phyloP scores from a whole-genome alignment of 2,113 vertebrate genomes.

The Cynopterus brachyotis region DNA sequence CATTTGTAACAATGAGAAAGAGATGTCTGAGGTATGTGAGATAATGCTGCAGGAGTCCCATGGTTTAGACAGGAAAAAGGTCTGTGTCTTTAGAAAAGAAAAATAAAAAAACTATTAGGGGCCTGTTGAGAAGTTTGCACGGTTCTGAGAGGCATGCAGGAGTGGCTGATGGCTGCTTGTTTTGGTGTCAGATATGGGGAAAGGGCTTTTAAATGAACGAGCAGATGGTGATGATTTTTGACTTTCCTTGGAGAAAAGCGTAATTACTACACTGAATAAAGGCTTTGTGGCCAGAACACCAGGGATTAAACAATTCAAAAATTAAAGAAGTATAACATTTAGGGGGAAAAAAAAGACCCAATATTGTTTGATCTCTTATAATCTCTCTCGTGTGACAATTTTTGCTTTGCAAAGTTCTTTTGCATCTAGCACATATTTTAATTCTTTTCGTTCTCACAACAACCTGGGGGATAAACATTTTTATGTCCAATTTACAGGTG shows the following conservation, averaged over 20 bases:
- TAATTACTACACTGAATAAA: background rate
- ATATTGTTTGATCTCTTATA: background rate
- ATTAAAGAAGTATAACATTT: background rate
- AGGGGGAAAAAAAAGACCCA: background rate
- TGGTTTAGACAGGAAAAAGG: background rate
- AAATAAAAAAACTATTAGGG: background rate
- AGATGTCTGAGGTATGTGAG: background rate
- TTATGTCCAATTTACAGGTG: background rate
- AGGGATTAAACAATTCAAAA: slow-evolving; percentile 5
- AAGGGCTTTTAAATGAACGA: background rate
- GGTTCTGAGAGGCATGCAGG: background rate
- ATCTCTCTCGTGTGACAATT: background rate
- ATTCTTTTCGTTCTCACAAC: background rate
- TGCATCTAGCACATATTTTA: background rate
- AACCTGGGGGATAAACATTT: background rate
- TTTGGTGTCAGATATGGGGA: background rate
- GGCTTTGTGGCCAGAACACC: background rate
- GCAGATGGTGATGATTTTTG: background rate
- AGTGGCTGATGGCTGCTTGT: background rate
- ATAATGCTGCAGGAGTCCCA: background rate
- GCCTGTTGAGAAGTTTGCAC: background rate
- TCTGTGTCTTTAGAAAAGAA: slow-evolving; percentile 15
- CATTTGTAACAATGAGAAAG: slow-evolving; percentile 41
- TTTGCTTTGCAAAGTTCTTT: background rate
- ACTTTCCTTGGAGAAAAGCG: background rate